Percentiles rank a stretch among this genome's conserved stretches.
phyloP scores from a whole-genome alignment of 2,113 vertebrate species.

The Hymenochirus boettgeri region DNA sequence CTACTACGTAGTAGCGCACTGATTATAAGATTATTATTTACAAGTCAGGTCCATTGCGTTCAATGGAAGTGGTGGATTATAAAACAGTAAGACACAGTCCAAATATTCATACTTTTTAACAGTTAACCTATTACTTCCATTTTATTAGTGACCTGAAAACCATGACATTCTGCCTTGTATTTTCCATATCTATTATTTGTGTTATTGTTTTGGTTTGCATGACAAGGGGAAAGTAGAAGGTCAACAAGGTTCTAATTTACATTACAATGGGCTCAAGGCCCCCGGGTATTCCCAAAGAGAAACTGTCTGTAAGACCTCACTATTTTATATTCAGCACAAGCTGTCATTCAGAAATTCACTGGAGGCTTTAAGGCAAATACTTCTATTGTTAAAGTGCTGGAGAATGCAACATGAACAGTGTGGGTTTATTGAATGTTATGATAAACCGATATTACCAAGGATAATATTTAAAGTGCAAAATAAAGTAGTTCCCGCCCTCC shows the following conservation, averaged over 20 bases:
- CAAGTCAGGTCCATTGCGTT: too few species aligned
- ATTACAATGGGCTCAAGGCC: slow-evolving; percentile 14
- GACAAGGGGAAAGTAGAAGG: neutral
- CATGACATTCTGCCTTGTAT: neutral
- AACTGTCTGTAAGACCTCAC: slow-evolving; percentile 27
- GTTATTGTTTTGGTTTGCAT: slow-evolving; percentile 3
- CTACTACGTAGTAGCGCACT: too few species aligned
- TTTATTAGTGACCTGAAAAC: too few species aligned
- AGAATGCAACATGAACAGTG: neutral
- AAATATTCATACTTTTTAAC: too few species aligned
- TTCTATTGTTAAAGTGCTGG: slow-evolving; percentile 17
- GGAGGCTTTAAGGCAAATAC: slow-evolving; percentile 32
- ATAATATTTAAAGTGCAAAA: too few species aligned
- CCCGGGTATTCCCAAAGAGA: slow-evolving; percentile 11
- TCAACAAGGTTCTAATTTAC: slow-evolving; percentile 9
- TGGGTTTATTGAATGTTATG: too few species aligned
- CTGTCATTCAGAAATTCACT: slow-evolving; percentile 23
- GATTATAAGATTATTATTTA: too few species aligned
- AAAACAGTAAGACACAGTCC: too few species aligned
- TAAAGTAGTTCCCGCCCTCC: too few species aligned
- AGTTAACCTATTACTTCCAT: neutral
- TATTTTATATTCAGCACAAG: slow-evolving; percentile 18
- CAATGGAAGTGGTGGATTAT: too few species aligned
- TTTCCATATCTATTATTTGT: slow-evolving; percentile 13
- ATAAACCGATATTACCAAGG: too few species aligned